Evolutionary conservation across 2,797 vertebrate genomes (phyloP).

Genomic region (Cirrhinus molitorella): DNA sequence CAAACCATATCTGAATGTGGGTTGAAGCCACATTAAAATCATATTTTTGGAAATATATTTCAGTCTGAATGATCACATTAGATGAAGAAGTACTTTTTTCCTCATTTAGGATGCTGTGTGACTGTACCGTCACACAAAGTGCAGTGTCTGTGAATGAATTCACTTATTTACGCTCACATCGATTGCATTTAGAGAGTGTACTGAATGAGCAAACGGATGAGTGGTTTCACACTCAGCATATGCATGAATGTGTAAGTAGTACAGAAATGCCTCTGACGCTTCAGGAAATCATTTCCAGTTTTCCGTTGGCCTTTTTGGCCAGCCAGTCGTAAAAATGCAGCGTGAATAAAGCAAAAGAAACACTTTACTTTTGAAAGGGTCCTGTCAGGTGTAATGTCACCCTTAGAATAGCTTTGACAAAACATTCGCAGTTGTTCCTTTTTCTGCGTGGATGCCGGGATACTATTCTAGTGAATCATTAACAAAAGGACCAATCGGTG

Average conservation of each 20-base stretch:
- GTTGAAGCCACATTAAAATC: neutral
- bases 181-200: conserved; percentile 12
- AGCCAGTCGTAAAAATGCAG: neutral
- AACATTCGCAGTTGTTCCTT: conserved; percentile 7
- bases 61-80: neutral
- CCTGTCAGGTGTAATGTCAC: neutral
- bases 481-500: conserved; percentile 20
- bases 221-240: neutral
- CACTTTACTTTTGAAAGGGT: neutral
- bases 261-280: neutral
- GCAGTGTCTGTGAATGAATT: neutral
- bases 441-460: conserved; percentile 20
- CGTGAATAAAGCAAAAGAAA: conserved; percentile 1
- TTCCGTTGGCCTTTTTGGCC: neutral
- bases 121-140: neutral
- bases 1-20: neutral
- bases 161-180: neutral
- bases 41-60: neutral
- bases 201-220: neutral
- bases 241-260: conserved; percentile 28
- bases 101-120: neutral
- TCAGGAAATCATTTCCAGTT: neutral
- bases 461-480: conserved; percentile 14
- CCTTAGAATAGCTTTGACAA: neutral
- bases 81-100: neutral